A percentile compares a stretch with the other conserved stretches of the same genome.
phyloP scores from a whole-genome alignment of 1,140 invertebrate species.

The Philaenus spumarius region DNA sequence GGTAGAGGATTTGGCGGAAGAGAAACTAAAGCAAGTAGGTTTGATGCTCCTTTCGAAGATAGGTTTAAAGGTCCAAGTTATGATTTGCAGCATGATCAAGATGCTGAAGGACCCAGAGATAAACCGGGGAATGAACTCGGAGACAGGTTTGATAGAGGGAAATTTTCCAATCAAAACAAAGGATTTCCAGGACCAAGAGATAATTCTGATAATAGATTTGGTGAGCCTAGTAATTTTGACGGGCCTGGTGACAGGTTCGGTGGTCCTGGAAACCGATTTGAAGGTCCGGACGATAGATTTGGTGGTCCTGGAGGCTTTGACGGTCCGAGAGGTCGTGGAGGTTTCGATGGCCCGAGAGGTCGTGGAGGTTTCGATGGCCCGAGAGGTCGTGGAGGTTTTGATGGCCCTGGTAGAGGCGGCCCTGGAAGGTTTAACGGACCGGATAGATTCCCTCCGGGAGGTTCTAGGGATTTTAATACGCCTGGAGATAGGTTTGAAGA shows the following conservation, averaged over 20 bases:
- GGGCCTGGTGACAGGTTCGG: neutral
- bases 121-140: no score
- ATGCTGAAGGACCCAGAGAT: no score
- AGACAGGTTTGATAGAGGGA: no score
- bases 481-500: neutral
- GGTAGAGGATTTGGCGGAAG: no score
- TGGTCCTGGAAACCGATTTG: slow-evolving; percentile 6
- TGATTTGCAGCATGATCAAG: no score
- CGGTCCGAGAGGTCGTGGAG: neutral
- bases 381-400: slow-evolving; percentile 1
- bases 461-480: no score
- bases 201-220: neutral
- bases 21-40: no score
- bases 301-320: slow-evolving; percentile 4
- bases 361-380: slow-evolving; percentile 8
- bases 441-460: neutral
- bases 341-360: neutral
- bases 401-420: neutral
- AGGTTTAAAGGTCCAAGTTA: no score
- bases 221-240: slow-evolving; percentile 2
- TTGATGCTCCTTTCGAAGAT: no score
- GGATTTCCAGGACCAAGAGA: no score
- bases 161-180: no score
- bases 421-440: neutral
- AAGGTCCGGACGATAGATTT: slow-evolving; percentile 6